Conservation (phyloP, 1,140 invertebrate genomes). For the Bombus superbus region DNA sequence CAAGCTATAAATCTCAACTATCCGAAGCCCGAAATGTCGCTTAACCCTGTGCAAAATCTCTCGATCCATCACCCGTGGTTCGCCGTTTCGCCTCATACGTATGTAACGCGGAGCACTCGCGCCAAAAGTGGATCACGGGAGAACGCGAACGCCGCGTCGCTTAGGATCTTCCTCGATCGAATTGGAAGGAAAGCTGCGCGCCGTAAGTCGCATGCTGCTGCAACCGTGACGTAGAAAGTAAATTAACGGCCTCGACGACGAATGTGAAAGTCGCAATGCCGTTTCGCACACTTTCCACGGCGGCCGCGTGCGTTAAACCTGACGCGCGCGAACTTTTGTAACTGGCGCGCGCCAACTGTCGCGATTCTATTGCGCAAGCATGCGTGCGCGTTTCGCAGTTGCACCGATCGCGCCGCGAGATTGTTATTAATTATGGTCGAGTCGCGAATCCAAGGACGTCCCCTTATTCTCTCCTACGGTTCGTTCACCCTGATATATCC, state of each 20-base stretch:
- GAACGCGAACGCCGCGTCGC: background rate
- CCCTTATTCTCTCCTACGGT: conserved; percentile 1
- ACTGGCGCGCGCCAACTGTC: conserved; percentile 22
- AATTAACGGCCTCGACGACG: conserved; percentile 60
- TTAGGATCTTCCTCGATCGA: background rate
- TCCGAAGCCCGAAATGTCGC: background rate
- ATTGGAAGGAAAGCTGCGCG: background rate
- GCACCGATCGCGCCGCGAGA: conserved; percentile 26
- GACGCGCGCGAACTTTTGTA: background rate
- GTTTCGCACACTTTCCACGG: conserved; percentile 63
- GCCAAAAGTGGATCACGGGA: background rate
- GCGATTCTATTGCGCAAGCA: conserved; percentile 49
- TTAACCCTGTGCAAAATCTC: no score
- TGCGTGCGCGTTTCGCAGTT: conserved; percentile 21
- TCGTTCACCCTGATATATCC: conserved; percentile 33
- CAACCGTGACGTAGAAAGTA: conserved; percentile 68
- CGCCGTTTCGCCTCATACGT: background rate
- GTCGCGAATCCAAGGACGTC: conserved; percentile 33
- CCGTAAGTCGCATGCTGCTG: conserved; percentile 37
- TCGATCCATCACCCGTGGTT: background rate
- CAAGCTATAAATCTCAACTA: background rate
- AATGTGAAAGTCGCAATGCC: conserved; percentile 71
- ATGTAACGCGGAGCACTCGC: background rate
- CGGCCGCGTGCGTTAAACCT: background rate
- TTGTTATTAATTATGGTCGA: conserved; percentile 41